A percentile compares a stretch with the other conserved stretches of the same genome.
Conservation (phyloP, 2,113 vertebrate genomes). For the Perognathus longimembris region DNA sequence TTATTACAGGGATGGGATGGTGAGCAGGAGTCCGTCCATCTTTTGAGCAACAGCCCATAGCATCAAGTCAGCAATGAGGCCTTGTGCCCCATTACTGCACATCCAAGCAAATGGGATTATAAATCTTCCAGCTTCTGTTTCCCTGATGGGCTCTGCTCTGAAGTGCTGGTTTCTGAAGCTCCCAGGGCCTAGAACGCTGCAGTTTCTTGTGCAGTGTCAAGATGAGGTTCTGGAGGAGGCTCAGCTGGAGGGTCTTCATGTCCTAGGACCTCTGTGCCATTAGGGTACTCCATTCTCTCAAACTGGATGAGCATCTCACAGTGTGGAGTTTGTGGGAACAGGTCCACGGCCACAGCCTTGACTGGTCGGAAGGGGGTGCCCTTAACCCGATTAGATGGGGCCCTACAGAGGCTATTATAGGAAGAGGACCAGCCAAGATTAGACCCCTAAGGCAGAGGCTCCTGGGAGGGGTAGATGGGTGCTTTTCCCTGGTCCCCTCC, state of each 20-base stretch:
- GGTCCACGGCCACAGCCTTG: constrained; percentile 93
- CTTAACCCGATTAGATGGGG: constrained; percentile 95
- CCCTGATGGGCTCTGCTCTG: not conserved
- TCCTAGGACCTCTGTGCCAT: not conserved
- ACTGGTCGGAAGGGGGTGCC: constrained; percentile 92
- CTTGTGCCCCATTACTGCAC: not conserved
- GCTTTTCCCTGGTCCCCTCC: not conserved
- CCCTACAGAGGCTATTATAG: constrained; percentile 90
- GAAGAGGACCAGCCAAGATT: not conserved
- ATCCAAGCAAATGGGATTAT: too few relatives aligned
- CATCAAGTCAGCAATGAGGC: not conserved
- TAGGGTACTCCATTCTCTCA: constrained; percentile 89
- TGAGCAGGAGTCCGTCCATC: not conserved
- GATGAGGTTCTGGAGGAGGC: not conserved
- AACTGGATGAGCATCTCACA: constrained; percentile 95
- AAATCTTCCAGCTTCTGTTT: too few relatives aligned
- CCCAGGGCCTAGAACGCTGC: not conserved
- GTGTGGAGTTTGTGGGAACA: constrained; percentile 97
- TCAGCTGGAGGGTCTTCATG: not conserved
- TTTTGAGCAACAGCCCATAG: not conserved
- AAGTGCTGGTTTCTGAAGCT: not conserved
- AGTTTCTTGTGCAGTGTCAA: not conserved
- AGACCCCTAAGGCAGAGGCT: not conserved
- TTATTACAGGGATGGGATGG: not conserved
- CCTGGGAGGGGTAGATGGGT: not conserved